Conservation (phyloP, 1,140 invertebrate genomes). For the Drosophila littoralis region DNA sequence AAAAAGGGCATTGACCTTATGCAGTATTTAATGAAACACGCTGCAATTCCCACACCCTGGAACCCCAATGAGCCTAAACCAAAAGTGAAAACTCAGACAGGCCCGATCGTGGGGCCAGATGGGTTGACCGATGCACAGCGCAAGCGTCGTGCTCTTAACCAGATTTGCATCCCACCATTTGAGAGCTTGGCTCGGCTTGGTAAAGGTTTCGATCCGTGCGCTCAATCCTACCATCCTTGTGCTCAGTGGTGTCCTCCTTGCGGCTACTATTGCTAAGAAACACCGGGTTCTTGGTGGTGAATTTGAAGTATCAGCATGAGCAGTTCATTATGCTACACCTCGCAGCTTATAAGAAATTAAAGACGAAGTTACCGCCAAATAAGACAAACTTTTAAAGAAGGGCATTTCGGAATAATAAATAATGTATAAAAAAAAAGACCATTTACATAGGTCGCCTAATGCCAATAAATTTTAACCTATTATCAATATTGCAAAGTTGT, state of each 20-base stretch:
- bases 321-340: too few relatives aligned
- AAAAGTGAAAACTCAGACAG: conserved; percentile 2
- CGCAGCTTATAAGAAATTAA: too few relatives aligned
- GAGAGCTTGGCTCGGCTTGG: conserved; percentile 4
- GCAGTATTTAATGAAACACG: conserved; percentile 25
- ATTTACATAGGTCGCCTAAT: too few relatives aligned
- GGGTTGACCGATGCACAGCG: conserved; percentile 36
- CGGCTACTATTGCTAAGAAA: conserved; percentile 3
- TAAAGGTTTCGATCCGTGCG: conserved; percentile 28
- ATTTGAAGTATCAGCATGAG: too few relatives aligned
- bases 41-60: conserved; percentile 15
- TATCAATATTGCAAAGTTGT: too few relatives aligned
- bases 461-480: too few relatives aligned
- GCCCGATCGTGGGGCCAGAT: conserved; percentile 12
- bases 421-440: too few relatives aligned
- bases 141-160: conserved; percentile 4
- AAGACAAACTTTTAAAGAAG: too few relatives aligned
- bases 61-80: conserved; percentile 28
- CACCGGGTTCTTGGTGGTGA: too few relatives aligned
- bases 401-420: too few relatives aligned
- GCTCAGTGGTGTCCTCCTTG: not conserved
- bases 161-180: conserved; percentile 24
- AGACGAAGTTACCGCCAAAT: too few relatives aligned
- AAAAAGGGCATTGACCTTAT: conserved; percentile 34
- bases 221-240: not conserved